These are phyloP conservation scores for Gnathonemus echidnorhynchus DNA, from an alignment of 2,113 vertebrate genomes.

Conservation along the genomic window DNA sequence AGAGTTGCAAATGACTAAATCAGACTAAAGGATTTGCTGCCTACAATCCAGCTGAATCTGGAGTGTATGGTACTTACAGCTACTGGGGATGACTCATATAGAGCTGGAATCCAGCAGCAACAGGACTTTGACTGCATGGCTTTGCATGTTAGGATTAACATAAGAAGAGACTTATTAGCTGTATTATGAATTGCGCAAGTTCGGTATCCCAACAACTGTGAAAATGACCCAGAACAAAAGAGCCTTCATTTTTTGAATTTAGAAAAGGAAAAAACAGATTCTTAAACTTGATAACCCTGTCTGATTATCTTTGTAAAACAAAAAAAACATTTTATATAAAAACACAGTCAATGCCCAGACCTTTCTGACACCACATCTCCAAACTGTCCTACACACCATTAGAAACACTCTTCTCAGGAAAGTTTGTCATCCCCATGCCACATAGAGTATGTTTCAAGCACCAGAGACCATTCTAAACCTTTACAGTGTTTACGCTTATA, in stretches of 20 bases:
- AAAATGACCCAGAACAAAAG: background rate
- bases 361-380: background rate
- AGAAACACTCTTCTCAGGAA: background rate
- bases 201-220: background rate
- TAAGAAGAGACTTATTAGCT: background rate
- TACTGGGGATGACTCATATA: background rate
- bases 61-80: background rate
- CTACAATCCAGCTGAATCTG: background rate
- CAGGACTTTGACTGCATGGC: background rate
- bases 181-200: background rate
- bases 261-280: background rate
- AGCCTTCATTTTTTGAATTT: background rate
- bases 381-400: background rate
- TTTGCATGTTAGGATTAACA: background rate
- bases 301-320: background rate
- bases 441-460: background rate
- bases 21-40: conserved; percentile 2
- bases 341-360: background rate
- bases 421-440: background rate
- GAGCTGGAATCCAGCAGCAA: background rate
- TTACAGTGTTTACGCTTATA: background rate
- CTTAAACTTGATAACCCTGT: background rate
- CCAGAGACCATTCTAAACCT: background rate
- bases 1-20: background rate
- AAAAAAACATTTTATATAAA: background rate